Evolutionary conservation across 2,113 vertebrate genomes (phyloP).

Genomic region (Prionailurus viverrinus): DNA sequence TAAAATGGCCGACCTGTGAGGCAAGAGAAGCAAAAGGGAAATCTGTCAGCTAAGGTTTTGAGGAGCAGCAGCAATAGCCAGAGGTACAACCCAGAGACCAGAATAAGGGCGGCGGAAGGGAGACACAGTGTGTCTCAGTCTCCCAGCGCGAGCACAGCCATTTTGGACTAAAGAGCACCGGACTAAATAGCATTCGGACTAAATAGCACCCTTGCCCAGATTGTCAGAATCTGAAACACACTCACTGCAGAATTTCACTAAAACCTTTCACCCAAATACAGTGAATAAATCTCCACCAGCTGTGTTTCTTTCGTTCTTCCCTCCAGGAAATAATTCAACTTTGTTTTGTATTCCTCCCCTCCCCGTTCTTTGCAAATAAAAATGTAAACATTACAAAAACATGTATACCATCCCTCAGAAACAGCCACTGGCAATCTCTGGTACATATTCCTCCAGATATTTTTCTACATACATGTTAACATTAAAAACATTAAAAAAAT

Average conservation of each 20-base stretch:
- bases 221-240: not conserved
- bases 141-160: not conserved
- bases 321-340: not conserved
- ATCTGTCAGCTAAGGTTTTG: fast-evolving
- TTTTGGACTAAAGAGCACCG: not conserved
- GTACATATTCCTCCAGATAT: not conserved
- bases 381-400: conserved; percentile 27
- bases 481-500: not conserved
- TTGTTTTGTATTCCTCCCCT: not conserved
- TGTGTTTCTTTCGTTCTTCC: not conserved
- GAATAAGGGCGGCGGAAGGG: too few relatives aligned
- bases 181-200: not conserved
- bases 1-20: not conserved
- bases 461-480: conserved; percentile 48
- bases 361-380: not conserved
- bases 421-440: not conserved
- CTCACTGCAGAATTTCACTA: not conserved
- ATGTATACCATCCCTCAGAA: not conserved
- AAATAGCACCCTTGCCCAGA: not conserved
- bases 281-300: not conserved
- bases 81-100: not conserved
- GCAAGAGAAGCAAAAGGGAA: not conserved
- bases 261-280: not conserved
- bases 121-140: fast-evolving
- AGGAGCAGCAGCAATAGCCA: not conserved